Conservation (phyloP, 1,140 invertebrate species). For the Dermatophagoides farinae region DNA sequence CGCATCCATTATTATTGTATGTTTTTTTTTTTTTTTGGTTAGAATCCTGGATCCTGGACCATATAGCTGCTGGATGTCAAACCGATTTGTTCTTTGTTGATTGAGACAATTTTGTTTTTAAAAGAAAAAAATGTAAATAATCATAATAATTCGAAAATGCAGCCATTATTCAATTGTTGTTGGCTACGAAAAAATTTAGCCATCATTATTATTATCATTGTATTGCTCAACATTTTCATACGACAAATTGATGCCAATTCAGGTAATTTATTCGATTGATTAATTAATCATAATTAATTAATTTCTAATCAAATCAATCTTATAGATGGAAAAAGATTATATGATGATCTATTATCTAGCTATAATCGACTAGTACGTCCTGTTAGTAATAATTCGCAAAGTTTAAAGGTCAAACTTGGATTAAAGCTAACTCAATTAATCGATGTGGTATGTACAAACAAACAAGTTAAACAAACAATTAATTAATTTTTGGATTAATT, state of each 20-base stretch:
- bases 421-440: conserved; percentile 32
- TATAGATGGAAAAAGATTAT: conserved; percentile 21
- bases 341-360: conserved; percentile 22
- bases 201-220: background rate
- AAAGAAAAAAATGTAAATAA: too few species aligned
- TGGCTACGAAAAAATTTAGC: too few species aligned
- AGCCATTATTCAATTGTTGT: too few species aligned
- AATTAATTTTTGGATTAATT: background rate
- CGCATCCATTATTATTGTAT: too few species aligned
- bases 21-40: too few species aligned
- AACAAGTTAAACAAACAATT: background rate
- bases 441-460: conserved; percentile 32
- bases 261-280: background rate
- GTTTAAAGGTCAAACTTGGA: conserved; percentile 30
- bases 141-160: too few species aligned
- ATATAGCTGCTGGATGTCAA: too few species aligned
- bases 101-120: too few species aligned
- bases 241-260: background rate
- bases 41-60: too few species aligned
- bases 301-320: too few species aligned
- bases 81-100: too few species aligned
- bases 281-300: background rate
- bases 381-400: conserved; percentile 23
- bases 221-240: background rate
- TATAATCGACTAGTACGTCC: conserved; percentile 30